Base-by-base conservation (phyloP, 1,140 invertebrate species). In the Conopomorpha cramerella region DNA sequence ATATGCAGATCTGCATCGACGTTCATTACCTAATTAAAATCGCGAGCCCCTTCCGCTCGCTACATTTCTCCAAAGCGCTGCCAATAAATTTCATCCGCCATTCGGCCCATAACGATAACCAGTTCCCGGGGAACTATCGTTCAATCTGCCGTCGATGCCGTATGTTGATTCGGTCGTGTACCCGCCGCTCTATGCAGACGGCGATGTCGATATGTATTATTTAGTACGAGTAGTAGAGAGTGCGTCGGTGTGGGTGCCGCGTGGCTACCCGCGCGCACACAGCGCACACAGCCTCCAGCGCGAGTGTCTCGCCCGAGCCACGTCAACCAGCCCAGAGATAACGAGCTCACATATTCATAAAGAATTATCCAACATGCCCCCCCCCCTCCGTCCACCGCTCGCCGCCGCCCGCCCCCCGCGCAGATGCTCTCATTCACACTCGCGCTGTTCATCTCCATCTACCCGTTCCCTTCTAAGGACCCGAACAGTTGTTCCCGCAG, bases 11-110 rank as follows among this genome's bases (percentile, higher is more conserved):
- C 71, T 58, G 56, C 67, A 71, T 72, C 66, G 68, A 73, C 71
- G 67, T 73, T 71, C 66, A 73, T 76, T 76, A 71, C 71, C 71
- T 76, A 76, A 76, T 76, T 76, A 76, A 76, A 76, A 76, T 67
- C 71, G 68, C 66, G 62, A 65, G 57, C 60, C 67, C 66, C 71
- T 70, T 76, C 68, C 71, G 64, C 62, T 65, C 62, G 67, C 67
- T 70, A 76, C 67, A 76, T 76, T 71, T 76, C 71, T 76, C 66
- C 68, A 60, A 54, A 54, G 63, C 60, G 51, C 57, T 70, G 68
- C 67, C 71, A 76, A 76, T 76, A 76, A 76, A 76, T 76, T 76
- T 76, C 71, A 72, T 67, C 62, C 64, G 65, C 65, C 65, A 71
- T 62, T 68, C 67, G 65, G 49, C 64, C 70, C 71, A 76, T 72